Evolutionary conservation across 2,797 vertebrate genomes (phyloP), one percentile per base, ranked within the genome.

Genomic region (Enteromius fasciolatus): DNA sequence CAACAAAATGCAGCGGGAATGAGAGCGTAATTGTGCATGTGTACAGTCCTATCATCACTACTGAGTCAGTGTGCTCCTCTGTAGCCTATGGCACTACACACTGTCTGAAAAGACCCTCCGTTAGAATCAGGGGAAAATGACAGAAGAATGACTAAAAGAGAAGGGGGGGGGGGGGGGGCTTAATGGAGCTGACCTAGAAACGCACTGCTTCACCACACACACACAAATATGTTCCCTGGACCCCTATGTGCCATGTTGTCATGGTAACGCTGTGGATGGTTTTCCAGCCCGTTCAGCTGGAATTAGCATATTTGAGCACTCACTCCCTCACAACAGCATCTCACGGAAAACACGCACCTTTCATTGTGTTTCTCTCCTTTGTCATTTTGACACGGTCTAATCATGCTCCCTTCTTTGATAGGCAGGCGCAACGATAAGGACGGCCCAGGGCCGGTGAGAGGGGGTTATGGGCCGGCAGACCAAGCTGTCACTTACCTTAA

Each of bases 141-240:
- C 63, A 69, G 48, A 77, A 78, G 73, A 54, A 18, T 67, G 73
- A 64, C 36, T 72, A 78, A 69, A 72, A 75, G 57, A 59, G 70
- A 36, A 59, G 63, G 4, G 64, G 52, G 36, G 52, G 54, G 6
- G 64, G 33, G 36, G 28, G 61, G 74, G 63, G 86, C 87, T 84
- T 87, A 88, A 88, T 88, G 84, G 84, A 79, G 86, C 84, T 88
- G 87, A 88, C 87, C 86, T 86, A 88, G 86, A 88, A 88, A 87
- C 82, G 68, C 84, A 83, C 50, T 61, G 57, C 63, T 50, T 31
- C 74, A 59, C 68, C 72, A 80, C 48, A 79, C 68, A 79, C 63
- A 50, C 76, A 69, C 61, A 50, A 77, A 68, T 70, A 83, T 70
- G 80, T 83, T 85, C 84, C 84, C 80, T 79, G 70, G 41, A 74